Evolutionary conservation across 2,888 invertebrate genomes (phyloP), one percentile per base, ranked within the genome.

Genomic region (Pediacus dermestoides): DNA sequence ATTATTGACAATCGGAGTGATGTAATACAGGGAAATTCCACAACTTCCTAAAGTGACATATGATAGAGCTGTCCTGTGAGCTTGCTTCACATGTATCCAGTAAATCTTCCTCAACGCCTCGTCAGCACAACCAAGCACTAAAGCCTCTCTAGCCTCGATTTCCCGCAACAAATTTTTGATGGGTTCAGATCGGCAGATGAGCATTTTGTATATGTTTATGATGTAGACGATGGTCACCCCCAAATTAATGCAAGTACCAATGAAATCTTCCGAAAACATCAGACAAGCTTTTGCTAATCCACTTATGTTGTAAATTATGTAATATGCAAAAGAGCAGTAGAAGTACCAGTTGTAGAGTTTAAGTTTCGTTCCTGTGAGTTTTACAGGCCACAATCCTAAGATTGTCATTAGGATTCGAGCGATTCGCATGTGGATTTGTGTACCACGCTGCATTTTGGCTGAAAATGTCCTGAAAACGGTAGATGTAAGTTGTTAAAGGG

Each of bases 171-270:
- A 26, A n/a, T 16, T 26, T 30, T 16, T 33, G 0, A 43, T 23
- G 10, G 26, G n/a, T 2, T 10, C 2, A 1, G 38, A 39, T 33
- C 37, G 23, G 6, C 28, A 28, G 14, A 43, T 31, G 4, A 33
- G 15, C 2, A 39, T 21, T 39, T 39, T 43, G 23, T 43, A 43
- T 10, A 39, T 39, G 25, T 36, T 39, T 7, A 39, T 26, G 2
- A 37, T 13, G 16, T 39, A 39, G 6, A 39, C 30, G 4, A 39
- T 43, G 2, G 30, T 31, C 3, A 43, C 39, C 2, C 31, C 23
- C 1, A 34, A 31, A n/a, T 25, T 39, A 3, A 8, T 21, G 9
- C 36, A 33, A 4, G 27, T 33, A 13, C 34, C 26, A 15, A 30
- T 7, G 15, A 43, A 39, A 28, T 31, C 12, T 16, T 12, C 15